Percentiles rank a stretch among this genome's conserved stretches.
Evolutionary conservation across 2,113 vertebrate genomes (phyloP).

Genomic region (Caracal caracal): DNA sequence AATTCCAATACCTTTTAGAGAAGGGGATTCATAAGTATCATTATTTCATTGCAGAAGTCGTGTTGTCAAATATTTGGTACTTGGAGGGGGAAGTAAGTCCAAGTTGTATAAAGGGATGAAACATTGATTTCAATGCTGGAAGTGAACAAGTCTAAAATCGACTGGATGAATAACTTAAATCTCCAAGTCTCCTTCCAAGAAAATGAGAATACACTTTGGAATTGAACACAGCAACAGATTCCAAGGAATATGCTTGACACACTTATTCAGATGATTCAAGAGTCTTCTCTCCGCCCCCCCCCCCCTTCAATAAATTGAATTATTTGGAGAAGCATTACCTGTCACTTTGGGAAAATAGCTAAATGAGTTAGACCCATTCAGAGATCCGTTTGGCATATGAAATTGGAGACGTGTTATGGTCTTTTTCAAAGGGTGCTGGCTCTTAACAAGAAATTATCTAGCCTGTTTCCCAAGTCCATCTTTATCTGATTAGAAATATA

Average conservation of each 20-base stretch:
- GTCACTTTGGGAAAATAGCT: background rate
- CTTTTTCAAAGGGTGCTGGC: background rate
- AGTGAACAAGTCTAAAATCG: background rate
- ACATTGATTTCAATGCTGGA: background rate
- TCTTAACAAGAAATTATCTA: constrained; percentile 10
- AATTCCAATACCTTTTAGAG: background rate
- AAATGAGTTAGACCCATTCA: background rate
- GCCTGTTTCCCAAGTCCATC: constrained; percentile 2
- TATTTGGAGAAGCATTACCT: background rate
- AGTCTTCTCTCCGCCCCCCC: background rate
- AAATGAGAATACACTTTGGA: background rate
- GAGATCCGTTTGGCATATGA: background rate
- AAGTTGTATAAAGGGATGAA: background rate
- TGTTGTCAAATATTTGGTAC: background rate
- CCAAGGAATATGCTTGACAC: too few species aligned
- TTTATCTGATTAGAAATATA: background rate
- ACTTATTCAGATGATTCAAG: background rate
- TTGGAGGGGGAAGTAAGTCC: background rate
- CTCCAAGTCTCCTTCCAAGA: background rate
- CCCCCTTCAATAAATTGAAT: background rate
- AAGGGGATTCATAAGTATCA: background rate
- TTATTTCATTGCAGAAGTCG: background rate
- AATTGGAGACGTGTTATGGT: background rate
- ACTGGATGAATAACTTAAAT: background rate
- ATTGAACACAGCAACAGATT: background rate